phyloP scores from a whole-genome alignment of 2,888 invertebrate species.

The Leptopilina syphax region DNA sequence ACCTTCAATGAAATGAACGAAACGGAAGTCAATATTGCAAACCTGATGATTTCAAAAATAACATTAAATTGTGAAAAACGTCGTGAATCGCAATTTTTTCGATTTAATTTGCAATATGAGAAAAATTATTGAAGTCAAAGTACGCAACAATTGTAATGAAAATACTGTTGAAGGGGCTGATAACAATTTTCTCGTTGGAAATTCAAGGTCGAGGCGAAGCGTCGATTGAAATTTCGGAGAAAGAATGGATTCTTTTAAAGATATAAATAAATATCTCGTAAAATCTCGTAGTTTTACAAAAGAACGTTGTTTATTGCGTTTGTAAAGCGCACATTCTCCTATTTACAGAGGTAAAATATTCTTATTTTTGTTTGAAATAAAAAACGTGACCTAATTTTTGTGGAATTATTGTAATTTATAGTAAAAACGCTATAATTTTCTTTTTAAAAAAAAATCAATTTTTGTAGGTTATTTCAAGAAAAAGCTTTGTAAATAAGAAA shows the following conservation, averaged over 20 bases:
- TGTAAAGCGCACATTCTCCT: not conserved
- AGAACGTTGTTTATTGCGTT: constrained; percentile 2
- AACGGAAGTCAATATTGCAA: no score
- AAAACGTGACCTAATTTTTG: constrained; percentile 19
- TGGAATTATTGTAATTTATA: not conserved
- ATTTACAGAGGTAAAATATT: constrained; percentile 10
- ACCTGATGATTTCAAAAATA: not conserved
- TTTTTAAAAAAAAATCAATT: not conserved
- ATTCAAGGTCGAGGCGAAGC: constrained; percentile 38
- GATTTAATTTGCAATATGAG: not conserved
- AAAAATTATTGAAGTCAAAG: not conserved
- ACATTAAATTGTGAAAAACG: not conserved
- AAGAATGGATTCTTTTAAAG: constrained; percentile 7
- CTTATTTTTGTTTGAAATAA: not conserved
- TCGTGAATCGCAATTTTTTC: not conserved
- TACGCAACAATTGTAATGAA: constrained; percentile 5
- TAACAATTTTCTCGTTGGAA: constrained; percentile 34
- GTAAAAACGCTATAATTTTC: not conserved
- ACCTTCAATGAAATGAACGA: not conserved
- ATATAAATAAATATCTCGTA: not conserved
- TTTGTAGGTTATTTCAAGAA: constrained; percentile 27
- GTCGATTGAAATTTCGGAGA: constrained; percentile 26
- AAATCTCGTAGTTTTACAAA: constrained; percentile 17
- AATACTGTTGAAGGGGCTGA: not conserved
- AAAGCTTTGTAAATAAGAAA: constrained; percentile 34